Evolutionary conservation across 2,113 vertebrate species (phyloP), one percentile per base, ranked within the genome.

Genomic region (Engraulis encrasicolus): DNA sequence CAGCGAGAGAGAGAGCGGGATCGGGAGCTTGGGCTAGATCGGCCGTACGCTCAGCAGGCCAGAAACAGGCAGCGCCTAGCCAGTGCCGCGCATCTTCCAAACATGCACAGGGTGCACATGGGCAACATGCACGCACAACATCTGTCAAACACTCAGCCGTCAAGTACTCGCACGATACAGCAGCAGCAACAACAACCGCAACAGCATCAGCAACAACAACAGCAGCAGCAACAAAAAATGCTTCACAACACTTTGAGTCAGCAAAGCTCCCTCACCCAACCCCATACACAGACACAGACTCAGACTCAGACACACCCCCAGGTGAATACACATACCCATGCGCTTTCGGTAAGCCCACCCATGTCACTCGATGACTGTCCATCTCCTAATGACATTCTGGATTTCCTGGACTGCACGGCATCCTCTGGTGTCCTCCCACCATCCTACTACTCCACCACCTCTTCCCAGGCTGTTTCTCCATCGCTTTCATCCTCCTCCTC

Each of bases 391-490:
- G 93, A 94, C 87, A 50, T 93, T 0, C 78, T 92, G 49, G 92
- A 92, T 81, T 83, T 92, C 1, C 82, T 93, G 20, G 89, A 89
- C 79, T 11, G 90, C 61, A 40, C 90, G 14, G 45, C 91, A 5
- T 61, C 78, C 58, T 66, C 58, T 1, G 23, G n/a, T 6, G 23
- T 66, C 9, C 23, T 66, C n/a, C 58, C 58, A 27, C 58, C 58
- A 2, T 66, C 58, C n/a, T 66, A 66, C 23, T 66, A 12, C 23
- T 12, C 58, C 7, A 1, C 23, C n/a, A 15, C 58, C 6, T 66
- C 58, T 27, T 66, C 58, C n/a, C 58, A 66, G 23, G 58, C 23
- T 6, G 58, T 89, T 49, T 79, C 36, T 23, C 78, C 50, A 27
- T 66, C 58, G 23, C 31, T n/a, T 77, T 86, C 91, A 11, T 48